A percentile compares a stretch with the other conserved stretches of the same genome.
phyloP scores from a whole-genome alignment of 2,113 vertebrate species.

The Grus americana region DNA sequence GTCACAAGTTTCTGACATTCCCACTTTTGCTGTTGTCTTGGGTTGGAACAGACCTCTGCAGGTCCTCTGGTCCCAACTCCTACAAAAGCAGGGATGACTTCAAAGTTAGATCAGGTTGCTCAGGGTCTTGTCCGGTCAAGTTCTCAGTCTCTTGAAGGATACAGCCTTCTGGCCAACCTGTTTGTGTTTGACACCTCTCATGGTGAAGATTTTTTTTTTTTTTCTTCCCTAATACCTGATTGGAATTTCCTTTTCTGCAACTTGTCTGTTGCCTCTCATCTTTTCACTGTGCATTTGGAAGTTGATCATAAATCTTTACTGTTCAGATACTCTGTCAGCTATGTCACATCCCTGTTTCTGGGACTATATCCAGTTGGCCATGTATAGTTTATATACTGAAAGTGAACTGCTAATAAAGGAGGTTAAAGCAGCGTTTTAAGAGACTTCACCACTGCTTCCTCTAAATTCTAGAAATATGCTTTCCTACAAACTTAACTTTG shows the following conservation, averaged over 20 bases:
- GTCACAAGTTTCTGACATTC: neutral
- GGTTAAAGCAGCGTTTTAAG: neutral
- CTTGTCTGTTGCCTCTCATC: neutral
- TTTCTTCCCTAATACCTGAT: neutral
- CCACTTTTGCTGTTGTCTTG: neutral
- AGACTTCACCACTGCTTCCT: conserved; percentile 11
- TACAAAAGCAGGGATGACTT: neutral
- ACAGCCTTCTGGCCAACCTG: neutral
- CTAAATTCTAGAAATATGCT: neutral
- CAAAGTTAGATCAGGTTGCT: neutral
- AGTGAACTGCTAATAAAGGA: neutral
- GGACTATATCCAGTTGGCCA: neutral
- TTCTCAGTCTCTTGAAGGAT: neutral
- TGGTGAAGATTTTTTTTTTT: neutral
- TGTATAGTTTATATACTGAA: neutral
- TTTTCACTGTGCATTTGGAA: neutral
- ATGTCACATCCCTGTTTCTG: neutral
- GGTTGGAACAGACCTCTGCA: neutral
- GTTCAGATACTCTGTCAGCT: neutral
- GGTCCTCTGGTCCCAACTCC: neutral
- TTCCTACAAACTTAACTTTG: neutral
- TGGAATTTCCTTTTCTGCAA: neutral
- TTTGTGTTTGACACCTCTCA: neutral
- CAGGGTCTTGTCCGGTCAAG: neutral
- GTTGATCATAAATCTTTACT: neutral